Conservation (phyloP, 2,797 vertebrate genomes). For the Brachymystax lenok region DNA sequence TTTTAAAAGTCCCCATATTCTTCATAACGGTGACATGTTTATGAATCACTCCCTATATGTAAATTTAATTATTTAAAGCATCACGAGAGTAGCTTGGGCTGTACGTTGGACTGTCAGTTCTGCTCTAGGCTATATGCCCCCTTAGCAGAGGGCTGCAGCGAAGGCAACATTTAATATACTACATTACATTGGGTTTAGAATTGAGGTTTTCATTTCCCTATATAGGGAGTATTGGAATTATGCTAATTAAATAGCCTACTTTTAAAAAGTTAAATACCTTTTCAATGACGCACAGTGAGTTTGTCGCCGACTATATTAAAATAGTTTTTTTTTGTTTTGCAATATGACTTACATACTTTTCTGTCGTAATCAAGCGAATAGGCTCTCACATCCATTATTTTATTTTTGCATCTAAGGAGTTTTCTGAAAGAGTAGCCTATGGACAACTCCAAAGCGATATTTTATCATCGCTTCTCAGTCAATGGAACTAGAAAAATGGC, state of each 20-base stretch:
- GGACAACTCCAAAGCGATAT: neutral
- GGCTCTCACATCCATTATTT: neutral
- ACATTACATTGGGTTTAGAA: neutral
- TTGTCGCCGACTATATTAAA: neutral
- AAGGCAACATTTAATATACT: neutral
- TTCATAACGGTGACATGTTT: constrained; percentile 93
- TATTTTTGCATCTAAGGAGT: neutral
- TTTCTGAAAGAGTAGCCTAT: neutral
- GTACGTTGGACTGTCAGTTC: constrained; percentile 70
- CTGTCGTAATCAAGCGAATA: neutral
- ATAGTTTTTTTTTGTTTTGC: neutral
- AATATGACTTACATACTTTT: neutral
- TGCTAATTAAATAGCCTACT: neutral
- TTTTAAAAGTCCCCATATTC: constrained; percentile 96
- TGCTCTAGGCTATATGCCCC: constrained; percentile 41
- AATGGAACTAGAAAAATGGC: neutral
- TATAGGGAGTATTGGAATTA: neutral
- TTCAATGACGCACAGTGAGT: neutral
- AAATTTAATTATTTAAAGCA: constrained; percentile 96
- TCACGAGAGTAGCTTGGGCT: constrained; percentile 71
- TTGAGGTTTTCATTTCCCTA: neutral
- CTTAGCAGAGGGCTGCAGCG: neutral
- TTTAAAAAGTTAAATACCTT: neutral
- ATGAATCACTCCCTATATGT: constrained; percentile 93
- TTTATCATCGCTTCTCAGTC: neutral